Evolutionary conservation across 2,888 invertebrate genomes (phyloP), one percentile per base, ranked within the genome.

Genomic region (Leptinotarsa rubiginosa): DNA sequence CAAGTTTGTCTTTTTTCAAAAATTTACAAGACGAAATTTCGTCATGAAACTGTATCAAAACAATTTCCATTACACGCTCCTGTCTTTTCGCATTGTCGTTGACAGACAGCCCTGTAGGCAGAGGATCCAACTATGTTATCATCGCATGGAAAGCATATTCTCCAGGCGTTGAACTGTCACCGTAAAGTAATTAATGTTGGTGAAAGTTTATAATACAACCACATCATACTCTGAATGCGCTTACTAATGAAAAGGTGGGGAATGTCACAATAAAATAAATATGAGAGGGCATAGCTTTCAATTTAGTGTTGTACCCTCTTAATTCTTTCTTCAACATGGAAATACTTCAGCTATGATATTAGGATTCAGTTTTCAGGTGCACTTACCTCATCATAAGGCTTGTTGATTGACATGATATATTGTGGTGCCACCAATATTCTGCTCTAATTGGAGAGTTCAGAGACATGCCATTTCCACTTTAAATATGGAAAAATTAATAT

Each of bases 181-280:
- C 78, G 73, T 69, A 72, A 79, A 78, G 81, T 80, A 83, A 83
- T 82, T 82, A 82, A 81, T 79, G 80, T 78, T 76, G 79, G 77
- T 78, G 79, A 77, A 80, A 80, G 79, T 82, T 78, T 78, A 81
- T 79, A 80, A 82, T 80, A 82, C 56, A 79, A 80, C 83, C 82
- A 80, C 82, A 82, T 81, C 82, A 83, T 82, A 83, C 81, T 79
- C 69, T 75, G 77, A 80, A 79, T 82, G 81, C 78, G 79, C 81
- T 79, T 80, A 77, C 80, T 80, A 16, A 82, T 81, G 82, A 82
- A 80, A 81, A 31, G 41, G 12, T 50, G 52, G 31, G 18, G 2
- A 18, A 20, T 20, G 50, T 50, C 50, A 50, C 50, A n/a, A 16
- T 50, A n/a, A 16, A 4, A 50, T 50, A 5, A 50, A 50, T 50